These are phyloP conservation scores for Xiphophorus maculatus DNA, from an alignment of 2,113 vertebrate species.

Conservation along the genomic window DNA sequence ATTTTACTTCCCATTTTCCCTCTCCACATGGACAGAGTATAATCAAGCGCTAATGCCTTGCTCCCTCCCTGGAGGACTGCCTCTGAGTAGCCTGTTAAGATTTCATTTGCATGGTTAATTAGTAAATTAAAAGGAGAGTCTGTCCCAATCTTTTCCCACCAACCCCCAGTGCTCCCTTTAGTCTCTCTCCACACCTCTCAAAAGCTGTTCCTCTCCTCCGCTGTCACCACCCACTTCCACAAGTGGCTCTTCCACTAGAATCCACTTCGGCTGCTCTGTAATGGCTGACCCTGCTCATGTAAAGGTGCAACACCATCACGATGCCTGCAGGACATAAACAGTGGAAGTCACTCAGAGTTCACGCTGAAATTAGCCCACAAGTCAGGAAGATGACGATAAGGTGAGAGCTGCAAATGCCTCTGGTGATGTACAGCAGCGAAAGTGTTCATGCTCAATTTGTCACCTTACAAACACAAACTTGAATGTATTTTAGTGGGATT, in stretches of 20 bases:
- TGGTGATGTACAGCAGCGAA: background rate
- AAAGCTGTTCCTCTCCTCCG: constrained; percentile 36
- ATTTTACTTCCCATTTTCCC: constrained; percentile 50
- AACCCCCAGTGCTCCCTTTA: constrained; percentile 54
- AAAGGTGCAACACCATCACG: constrained; percentile 26
- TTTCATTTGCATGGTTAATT: constrained; percentile 86
- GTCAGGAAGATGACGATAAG: constrained; percentile 45
- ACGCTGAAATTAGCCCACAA: constrained; percentile 53
- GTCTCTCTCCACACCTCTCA: constrained; percentile 36
- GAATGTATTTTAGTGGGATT: background rate
- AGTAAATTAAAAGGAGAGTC: constrained; percentile 82
- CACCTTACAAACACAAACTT: background rate
- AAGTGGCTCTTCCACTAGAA: constrained; percentile 66
- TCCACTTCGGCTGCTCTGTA: constrained; percentile 62
- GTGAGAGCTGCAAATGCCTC: constrained; percentile 35
- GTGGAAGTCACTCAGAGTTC: constrained; percentile 29
- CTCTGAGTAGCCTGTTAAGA: constrained; percentile 83
- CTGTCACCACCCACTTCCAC: constrained; percentile 65
- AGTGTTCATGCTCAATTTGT: background rate
- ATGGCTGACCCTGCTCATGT: constrained; percentile 60
- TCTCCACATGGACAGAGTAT: constrained; percentile 71
- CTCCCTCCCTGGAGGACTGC: constrained; percentile 70
- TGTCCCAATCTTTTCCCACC: constrained; percentile 71
- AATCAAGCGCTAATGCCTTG: constrained; percentile 78
- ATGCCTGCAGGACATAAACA: constrained; percentile 50